Evolutionary conservation across 1,140 invertebrate genomes (phyloP).

Genomic region (Branchinecta lynchi): DNA sequence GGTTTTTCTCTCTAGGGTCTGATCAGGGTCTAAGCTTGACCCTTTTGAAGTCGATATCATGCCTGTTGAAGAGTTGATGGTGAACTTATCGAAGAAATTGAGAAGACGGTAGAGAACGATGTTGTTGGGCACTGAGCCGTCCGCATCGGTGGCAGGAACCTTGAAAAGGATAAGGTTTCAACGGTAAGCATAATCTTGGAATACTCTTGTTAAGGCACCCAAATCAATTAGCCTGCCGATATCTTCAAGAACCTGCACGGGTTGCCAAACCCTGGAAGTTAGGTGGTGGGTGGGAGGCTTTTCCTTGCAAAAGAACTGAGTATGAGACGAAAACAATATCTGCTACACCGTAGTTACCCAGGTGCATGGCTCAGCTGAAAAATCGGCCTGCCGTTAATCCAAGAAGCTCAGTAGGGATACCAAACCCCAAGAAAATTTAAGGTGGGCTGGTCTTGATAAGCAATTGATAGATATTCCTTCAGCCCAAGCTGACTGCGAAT

Average conservation of each 20-base stretch:
- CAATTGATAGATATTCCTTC: too few species aligned
- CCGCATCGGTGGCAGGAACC: constrained; percentile 63
- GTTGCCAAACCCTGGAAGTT: too few species aligned
- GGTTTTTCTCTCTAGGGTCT: constrained; percentile 49
- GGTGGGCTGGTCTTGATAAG: too few species aligned
- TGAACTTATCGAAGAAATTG: constrained; percentile 80
- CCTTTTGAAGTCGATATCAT: constrained; percentile 67
- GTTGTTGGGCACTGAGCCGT: constrained; percentile 72
- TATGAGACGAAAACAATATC: too few species aligned
- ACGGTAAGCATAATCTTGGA: background rate
- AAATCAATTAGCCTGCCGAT: constrained; percentile 15
- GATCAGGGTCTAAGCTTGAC: constrained; percentile 72
- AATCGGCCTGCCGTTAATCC: too few species aligned
- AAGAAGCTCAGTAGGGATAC: too few species aligned
- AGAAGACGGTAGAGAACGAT: constrained; percentile 71
- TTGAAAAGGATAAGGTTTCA: constrained; percentile 21
- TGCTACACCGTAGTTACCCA: too few species aligned
- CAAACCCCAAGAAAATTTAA: too few species aligned
- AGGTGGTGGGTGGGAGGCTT: too few species aligned
- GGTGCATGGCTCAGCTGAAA: too few species aligned
- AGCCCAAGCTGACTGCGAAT: too few species aligned
- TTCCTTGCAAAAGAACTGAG: too few species aligned
- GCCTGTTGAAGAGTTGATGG: constrained; percentile 64
- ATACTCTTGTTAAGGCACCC: background rate
- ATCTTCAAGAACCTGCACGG: background rate